Percentiles rank a stretch among this genome's conserved stretches.
Evolutionary conservation across 2,113 vertebrate species (phyloP).

Genomic region (Chamaea fasciata): DNA sequence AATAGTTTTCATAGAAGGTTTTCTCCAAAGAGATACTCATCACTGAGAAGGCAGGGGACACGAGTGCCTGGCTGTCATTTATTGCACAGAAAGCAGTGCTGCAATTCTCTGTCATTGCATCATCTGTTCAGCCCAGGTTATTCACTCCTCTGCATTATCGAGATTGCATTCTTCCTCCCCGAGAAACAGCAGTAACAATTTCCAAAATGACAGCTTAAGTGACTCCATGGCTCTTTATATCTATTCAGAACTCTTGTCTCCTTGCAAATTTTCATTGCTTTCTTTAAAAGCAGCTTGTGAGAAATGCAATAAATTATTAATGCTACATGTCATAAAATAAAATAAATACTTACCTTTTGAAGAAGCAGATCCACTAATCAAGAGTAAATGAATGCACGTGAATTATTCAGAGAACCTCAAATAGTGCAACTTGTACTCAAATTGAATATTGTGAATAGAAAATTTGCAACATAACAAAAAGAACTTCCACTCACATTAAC

Average conservation of each 20-base stretch:
- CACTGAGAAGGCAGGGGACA: not conserved
- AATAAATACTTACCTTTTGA: conserved; percentile 69
- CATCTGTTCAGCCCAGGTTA: conserved; percentile 10
- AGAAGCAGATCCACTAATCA: conserved; percentile 68
- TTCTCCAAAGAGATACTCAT: not conserved
- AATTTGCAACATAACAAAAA: conserved; percentile 54
- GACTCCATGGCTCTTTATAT: conserved; percentile 48
- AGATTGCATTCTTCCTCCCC: conserved; percentile 2
- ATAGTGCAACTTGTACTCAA: conserved; percentile 68
- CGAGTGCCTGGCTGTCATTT: not conserved
- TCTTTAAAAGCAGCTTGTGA: conserved; percentile 49
- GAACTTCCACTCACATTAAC: conserved; percentile 5
- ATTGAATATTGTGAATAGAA: conserved; percentile 70
- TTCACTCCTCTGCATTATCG: not conserved
- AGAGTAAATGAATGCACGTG: conserved; percentile 71
- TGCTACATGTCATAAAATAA: conserved; percentile 66
- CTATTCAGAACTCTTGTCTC: conserved; percentile 55
- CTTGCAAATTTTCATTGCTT: conserved; percentile 51
- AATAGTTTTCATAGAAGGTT: not conserved
- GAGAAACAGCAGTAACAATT: conserved; percentile 28
- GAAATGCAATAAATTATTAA: conserved; percentile 71
- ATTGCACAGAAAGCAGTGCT: not conserved
- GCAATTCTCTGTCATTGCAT: not conserved
- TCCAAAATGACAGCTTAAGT: conserved; percentile 63
- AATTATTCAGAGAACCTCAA: conserved; percentile 70